These are phyloP conservation scores for Encarsia formosa DNA, from an alignment of 2,888 invertebrate species.

Conservation along the genomic window DNA sequence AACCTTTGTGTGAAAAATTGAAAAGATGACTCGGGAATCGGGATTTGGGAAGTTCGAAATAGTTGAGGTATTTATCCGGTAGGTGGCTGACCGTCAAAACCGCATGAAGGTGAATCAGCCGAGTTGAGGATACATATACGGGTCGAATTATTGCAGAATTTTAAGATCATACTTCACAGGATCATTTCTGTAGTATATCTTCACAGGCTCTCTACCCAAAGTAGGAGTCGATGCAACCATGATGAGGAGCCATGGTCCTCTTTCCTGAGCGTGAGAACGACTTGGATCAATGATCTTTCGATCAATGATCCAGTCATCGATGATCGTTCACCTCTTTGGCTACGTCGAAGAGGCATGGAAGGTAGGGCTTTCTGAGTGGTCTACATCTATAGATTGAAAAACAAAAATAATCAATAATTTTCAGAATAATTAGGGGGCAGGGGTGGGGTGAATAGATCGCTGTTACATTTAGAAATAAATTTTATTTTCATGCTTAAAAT, in stretches of 20 bases:
- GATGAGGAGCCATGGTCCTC: slow-evolving; percentile 58
- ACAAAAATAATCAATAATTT: background rate
- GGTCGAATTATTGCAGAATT: background rate
- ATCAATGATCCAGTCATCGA: slow-evolving; percentile 39
- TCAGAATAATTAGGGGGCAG: background rate
- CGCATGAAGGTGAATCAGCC: background rate
- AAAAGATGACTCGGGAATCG: no score
- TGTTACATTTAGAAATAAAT: no score
- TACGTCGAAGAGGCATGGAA: slow-evolving; percentile 36
- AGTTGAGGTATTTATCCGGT: no score
- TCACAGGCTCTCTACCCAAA: slow-evolving; percentile 55
- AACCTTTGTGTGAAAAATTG: no score
- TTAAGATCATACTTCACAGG: slow-evolving; percentile 57
- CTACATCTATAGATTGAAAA: background rate
- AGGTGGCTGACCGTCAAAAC: background rate
- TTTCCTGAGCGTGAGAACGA: slow-evolving; percentile 50
- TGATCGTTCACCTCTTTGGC: slow-evolving; percentile 43
- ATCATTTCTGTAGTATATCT: slow-evolving; percentile 67
- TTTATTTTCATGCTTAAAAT: no score
- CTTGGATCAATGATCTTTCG: slow-evolving; percentile 29
- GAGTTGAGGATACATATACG: background rate
- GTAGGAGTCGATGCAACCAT: slow-evolving; percentile 54
- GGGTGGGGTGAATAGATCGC: no score
- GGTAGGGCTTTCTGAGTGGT: slow-evolving; percentile 42
- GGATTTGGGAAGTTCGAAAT: no score